phyloP scores from a whole-genome alignment of 2,113 vertebrate species.

The Anoura caudifer region DNA sequence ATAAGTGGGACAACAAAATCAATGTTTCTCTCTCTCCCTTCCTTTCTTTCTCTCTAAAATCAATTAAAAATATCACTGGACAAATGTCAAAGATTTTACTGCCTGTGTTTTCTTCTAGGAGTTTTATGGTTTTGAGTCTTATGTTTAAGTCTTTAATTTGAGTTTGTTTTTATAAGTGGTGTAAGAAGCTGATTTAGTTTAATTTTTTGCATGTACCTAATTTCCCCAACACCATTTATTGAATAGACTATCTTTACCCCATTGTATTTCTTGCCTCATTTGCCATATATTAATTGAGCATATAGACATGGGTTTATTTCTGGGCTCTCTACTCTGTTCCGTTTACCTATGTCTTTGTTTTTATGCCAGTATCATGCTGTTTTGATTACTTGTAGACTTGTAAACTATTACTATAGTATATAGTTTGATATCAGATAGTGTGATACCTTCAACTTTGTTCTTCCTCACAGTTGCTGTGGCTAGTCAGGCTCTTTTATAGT shows the following conservation, averaged over 20 bases:
- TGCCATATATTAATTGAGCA: background rate
- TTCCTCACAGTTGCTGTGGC: too few relatives aligned
- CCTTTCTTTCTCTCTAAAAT: too few relatives aligned
- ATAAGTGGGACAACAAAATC: too few relatives aligned
- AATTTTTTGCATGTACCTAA: background rate
- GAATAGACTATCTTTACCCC: background rate
- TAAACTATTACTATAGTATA: too few relatives aligned
- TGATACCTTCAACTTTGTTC: too few relatives aligned
- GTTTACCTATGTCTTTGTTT: background rate
- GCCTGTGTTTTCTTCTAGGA: background rate
- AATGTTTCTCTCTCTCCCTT: too few relatives aligned
- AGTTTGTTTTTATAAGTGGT: background rate
- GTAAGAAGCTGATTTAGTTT: background rate
- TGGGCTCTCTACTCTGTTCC: background rate
- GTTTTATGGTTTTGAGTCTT: background rate
- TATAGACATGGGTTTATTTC: background rate
- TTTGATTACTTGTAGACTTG: background rate
- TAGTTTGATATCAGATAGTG: background rate
- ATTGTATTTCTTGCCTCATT: background rate
- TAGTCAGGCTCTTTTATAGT: too few relatives aligned
- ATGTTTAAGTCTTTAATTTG: background rate
- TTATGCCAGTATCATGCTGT: background rate
- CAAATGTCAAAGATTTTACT: background rate
- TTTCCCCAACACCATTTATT: background rate
- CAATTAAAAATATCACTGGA: background rate